Percentiles rank a stretch among this genome's conserved stretches.
phyloP scores from a whole-genome alignment of 2,888 invertebrate species.

The Agrenia bidenticulata region DNA sequence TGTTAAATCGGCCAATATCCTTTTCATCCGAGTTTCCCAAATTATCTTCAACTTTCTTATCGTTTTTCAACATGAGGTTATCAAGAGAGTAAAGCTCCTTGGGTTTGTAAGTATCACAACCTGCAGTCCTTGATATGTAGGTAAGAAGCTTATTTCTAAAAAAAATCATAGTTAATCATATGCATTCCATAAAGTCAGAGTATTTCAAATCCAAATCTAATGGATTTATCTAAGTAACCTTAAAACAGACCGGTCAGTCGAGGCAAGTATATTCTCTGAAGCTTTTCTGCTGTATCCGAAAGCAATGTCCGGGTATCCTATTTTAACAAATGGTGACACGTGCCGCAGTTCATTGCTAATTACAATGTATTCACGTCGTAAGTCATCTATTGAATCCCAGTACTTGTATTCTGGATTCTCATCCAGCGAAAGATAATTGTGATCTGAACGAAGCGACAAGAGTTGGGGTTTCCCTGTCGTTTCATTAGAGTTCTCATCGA shows the following conservation, averaged over 20 bases:
- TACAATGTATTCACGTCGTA: conserved; percentile 59
- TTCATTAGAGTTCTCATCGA: conserved; percentile 13
- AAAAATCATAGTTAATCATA: neutral
- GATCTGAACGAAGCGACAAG: conserved; percentile 16
- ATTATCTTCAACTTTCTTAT: conserved; percentile 28
- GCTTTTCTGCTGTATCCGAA: conserved; percentile 53
- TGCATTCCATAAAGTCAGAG: too few species aligned
- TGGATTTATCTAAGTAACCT: conserved; percentile 18
- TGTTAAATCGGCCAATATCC: conserved; percentile 58
- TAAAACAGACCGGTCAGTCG: conserved; percentile 28
- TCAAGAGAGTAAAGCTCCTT: conserved; percentile 73
- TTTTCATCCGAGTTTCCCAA: conserved; percentile 62
- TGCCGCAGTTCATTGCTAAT: conserved; percentile 64
- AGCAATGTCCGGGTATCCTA: conserved; percentile 73
- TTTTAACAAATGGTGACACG: conserved; percentile 70
- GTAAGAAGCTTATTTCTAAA: conserved; percentile 64
- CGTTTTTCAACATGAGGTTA: conserved; percentile 55
- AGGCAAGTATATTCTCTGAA: conserved; percentile 30
- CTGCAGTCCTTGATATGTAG: conserved; percentile 69
- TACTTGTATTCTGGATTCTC: conserved; percentile 36
- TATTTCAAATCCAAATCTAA: conserved; percentile 21
- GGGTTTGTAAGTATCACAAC: conserved; percentile 63
- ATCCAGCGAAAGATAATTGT: conserved; percentile 40
- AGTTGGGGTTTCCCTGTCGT: conserved; percentile 19
- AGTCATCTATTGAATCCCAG: conserved; percentile 24